Conservation (phyloP, 2,888 invertebrate species). For the Molanna angustata region DNA sequence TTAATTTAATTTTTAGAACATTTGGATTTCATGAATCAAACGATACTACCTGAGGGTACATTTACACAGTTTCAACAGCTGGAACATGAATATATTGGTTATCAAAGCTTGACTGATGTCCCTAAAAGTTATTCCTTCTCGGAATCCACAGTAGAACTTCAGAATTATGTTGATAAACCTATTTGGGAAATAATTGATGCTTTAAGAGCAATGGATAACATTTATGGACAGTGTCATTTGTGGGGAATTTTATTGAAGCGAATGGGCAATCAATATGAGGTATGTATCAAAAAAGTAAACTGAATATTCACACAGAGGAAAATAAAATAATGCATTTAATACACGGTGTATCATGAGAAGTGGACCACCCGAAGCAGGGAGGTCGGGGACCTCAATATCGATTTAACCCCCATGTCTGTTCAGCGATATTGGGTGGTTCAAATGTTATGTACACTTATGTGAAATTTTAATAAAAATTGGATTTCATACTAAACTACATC, state of each 20-base stretch:
- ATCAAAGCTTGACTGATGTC: slow-evolving; percentile 94
- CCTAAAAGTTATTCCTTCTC: slow-evolving; percentile 75
- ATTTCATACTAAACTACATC: too few species aligned
- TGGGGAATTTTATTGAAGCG: slow-evolving; percentile 78
- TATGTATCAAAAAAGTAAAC: too few species aligned
- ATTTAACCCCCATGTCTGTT: too few species aligned
- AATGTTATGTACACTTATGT: too few species aligned
- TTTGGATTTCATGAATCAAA: slow-evolving; percentile 92
- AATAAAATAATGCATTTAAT: too few species aligned
- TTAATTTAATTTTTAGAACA: slow-evolving; percentile 64
- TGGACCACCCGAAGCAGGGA: too few species aligned
- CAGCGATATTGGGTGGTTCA: too few species aligned
- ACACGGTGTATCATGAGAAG: too few species aligned
- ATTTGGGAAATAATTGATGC: slow-evolving; percentile 74
- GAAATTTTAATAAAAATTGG: too few species aligned
- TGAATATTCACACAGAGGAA: too few species aligned
- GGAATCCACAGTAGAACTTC: slow-evolving; percentile 59
- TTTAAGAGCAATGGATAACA: slow-evolving; percentile 65
- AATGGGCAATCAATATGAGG: slow-evolving; percentile 77
- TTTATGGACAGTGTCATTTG: slow-evolving; percentile 78
- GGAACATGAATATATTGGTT: slow-evolving; percentile 89
- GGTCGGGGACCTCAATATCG: too few species aligned
- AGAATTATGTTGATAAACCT: slow-evolving; percentile 62
- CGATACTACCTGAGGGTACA: slow-evolving; percentile 67
- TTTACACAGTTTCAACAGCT: slow-evolving; percentile 85